These are phyloP conservation scores for Trypoxylon attenuatum DNA, from an alignment of 2,888 invertebrate species.

Conservation along the genomic window DNA sequence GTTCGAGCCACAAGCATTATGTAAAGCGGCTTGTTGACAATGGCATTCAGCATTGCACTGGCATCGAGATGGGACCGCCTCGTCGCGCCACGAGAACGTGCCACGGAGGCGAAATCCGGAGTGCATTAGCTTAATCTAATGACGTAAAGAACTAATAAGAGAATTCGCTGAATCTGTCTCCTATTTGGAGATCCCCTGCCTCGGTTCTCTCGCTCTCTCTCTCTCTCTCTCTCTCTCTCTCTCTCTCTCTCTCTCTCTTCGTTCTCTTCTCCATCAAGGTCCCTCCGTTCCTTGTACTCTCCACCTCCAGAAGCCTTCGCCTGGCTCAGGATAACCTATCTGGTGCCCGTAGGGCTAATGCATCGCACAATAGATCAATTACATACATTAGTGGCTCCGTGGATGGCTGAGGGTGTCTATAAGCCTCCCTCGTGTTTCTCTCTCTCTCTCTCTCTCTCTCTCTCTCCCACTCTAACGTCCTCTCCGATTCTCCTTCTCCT, in stretches of 20 bases:
- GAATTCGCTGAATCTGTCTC: constrained; percentile 53
- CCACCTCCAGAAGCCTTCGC: constrained; percentile 26
- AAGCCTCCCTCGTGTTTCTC: constrained; percentile 38
- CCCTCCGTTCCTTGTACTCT: constrained; percentile 21
- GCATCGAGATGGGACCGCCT: constrained; percentile 6
- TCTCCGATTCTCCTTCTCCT: no score
- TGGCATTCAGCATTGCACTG: constrained; percentile 30
- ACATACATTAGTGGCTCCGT: constrained; percentile 69
- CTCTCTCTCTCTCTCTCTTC: constrained; percentile 25
- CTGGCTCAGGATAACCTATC: constrained; percentile 56
- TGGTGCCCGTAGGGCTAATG: constrained; percentile 66
- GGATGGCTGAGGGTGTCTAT: constrained; percentile 62
- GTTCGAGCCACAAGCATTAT: constrained; percentile 1
- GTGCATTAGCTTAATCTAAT: constrained; percentile 66
- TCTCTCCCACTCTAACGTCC: constrained; percentile 8
- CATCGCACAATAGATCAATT: constrained; percentile 73
- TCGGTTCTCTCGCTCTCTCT: constrained; percentile 19
- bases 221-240: constrained; percentile 33
- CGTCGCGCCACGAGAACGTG: constrained; percentile 16
- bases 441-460: constrained; percentile 26
- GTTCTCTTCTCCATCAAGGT: constrained; percentile 42
- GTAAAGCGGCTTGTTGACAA: constrained; percentile 34
- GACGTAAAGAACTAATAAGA: constrained; percentile 65
- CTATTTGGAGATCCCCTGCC: constrained; percentile 51
- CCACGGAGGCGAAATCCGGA: constrained; percentile 13